Evolutionary conservation across 1,140 invertebrate species (phyloP).

Genomic region (Drosophila equinoxialis): DNA sequence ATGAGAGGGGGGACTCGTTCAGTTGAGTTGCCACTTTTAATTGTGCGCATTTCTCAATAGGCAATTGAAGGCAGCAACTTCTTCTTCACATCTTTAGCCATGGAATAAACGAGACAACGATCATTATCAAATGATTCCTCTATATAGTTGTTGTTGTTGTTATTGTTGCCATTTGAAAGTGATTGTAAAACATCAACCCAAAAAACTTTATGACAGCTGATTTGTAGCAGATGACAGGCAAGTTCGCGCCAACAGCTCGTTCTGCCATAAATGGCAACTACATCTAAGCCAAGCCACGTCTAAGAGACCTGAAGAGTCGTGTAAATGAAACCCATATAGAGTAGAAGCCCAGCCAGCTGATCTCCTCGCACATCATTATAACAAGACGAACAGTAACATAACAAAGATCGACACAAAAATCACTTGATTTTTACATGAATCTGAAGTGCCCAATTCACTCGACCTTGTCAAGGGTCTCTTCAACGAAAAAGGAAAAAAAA

Average conservation of each 20-base stretch:
- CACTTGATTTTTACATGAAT: conserved; percentile 41
- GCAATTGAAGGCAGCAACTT: conserved; percentile 36
- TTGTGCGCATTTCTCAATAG: conserved; percentile 63
- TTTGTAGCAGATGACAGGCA: conserved; percentile 80
- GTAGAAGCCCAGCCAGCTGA: conserved; percentile 19
- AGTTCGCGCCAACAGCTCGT: conserved; percentile 70
- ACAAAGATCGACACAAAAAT: conserved; percentile 27
- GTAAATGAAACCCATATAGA: conserved; percentile 57
- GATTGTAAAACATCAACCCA: conserved; percentile 65
- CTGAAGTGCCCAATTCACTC: conserved; percentile 50
- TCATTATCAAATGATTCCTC: conserved; percentile 59
- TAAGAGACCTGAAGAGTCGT: conserved; percentile 36
- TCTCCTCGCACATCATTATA: conserved; percentile 70
- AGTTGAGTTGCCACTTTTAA: conserved; percentile 55
- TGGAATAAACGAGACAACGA: conserved; percentile 41
- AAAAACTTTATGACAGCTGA: conserved; percentile 73
- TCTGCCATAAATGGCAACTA: conserved; percentile 69
- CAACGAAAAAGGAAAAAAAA: too few relatives aligned
- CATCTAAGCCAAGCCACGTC: conserved; percentile 8
- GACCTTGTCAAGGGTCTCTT: conserved; percentile 64
- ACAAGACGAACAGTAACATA: conserved; percentile 19
- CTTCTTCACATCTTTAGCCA: conserved; percentile 23
- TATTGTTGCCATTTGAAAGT: conserved; percentile 66
- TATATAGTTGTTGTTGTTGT: neutral
- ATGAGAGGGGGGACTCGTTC: conserved; percentile 46